phyloP scores from a whole-genome alignment of 2,113 vertebrate genomes.

The Perca schrenkii region DNA sequence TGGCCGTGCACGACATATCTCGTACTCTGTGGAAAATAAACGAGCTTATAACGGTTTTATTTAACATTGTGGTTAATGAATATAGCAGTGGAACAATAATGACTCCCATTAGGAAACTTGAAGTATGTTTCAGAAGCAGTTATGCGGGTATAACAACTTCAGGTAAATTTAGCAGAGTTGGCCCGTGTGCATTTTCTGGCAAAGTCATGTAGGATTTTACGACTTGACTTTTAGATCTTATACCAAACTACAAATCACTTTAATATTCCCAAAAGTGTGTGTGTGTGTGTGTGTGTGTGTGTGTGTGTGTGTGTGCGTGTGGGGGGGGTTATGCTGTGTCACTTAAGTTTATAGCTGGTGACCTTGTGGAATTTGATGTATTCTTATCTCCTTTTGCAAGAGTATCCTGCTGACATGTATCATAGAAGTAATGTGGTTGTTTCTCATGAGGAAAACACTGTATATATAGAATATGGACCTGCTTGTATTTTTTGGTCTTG shows the following conservation, averaged over 20 bases:
- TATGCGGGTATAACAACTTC: constrained; percentile 13
- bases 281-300: no score
- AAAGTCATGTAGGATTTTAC: constrained; percentile 38
- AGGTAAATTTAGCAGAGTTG: constrained; percentile 23
- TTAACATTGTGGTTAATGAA: neutral
- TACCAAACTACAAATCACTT: constrained; percentile 53
- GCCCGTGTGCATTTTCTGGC: constrained; percentile 13
- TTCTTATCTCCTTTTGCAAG: constrained; percentile 27
- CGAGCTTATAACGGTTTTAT: neutral
- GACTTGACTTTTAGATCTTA: constrained; percentile 23
- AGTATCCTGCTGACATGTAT: constrained; percentile 16
- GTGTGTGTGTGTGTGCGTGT: no score
- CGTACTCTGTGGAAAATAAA: neutral
- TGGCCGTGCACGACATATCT: constrained; percentile 21
- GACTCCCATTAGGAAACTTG: neutral
- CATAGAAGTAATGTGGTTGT: neutral
- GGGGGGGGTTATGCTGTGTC: constrained; percentile 28
- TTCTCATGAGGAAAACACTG: neutral
- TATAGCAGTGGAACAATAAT: neutral
- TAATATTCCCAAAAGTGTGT: constrained; percentile 28
- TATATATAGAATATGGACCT: neutral
- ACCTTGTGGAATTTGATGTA: constrained; percentile 41
- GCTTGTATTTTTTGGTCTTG: constrained; percentile 2
- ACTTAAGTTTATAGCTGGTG: constrained; percentile 44
- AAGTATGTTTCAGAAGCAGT: neutral